Conservation (phyloP, 2,888 invertebrate species). For the Drosophila kambysellisi region DNA sequence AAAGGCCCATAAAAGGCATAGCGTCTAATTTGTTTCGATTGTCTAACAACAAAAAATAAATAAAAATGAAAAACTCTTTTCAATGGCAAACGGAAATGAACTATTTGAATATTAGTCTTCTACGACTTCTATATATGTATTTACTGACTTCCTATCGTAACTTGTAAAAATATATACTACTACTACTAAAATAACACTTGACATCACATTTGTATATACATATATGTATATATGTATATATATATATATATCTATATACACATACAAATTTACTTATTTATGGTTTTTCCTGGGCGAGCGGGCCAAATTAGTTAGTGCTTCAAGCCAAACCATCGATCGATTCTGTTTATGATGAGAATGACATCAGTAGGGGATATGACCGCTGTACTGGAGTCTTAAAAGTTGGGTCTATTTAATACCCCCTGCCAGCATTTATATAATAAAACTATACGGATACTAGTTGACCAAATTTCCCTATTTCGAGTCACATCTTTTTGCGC, state of each 20-base stretch:
- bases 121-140: slow-evolving; percentile 2
- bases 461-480: neutral
- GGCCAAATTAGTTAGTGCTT: neutral
- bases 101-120: slow-evolving; percentile 46
- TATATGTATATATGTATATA: slow-evolving; percentile 4
- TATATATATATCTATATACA: neutral
- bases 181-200: neutral
- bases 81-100: slow-evolving; percentile 76
- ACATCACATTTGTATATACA: slow-evolving; percentile 2
- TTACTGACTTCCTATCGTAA: slow-evolving; percentile 16
- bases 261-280: neutral
- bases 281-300: neutral
- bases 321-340: neutral
- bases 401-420: neutral
- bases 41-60: slow-evolving; percentile 69
- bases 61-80: slow-evolving; percentile 60
- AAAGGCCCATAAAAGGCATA: slow-evolving; percentile 71
- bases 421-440: neutral
- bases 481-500: neutral
- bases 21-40: slow-evolving; percentile 77
- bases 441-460: neutral
- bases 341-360: neutral
- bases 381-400: neutral
- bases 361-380: neutral
- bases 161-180: slow-evolving; percentile 15